Base-by-base conservation (phyloP, 1,140 invertebrate species). In the Pristionchus pacificus region DNA sequence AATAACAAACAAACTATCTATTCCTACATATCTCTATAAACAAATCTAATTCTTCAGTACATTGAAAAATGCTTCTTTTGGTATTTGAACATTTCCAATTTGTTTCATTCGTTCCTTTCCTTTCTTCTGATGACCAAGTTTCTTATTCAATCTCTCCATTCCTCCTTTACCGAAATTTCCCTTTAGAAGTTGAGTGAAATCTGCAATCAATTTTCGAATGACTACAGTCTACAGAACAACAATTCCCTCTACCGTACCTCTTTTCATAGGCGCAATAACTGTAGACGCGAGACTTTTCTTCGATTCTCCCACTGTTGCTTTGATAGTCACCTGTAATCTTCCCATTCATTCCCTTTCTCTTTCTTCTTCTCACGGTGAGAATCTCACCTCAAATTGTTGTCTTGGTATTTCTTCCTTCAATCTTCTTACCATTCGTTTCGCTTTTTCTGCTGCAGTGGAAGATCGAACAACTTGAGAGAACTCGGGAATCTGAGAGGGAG, bases 61-160 rank as follows among this genome's bases (percentile, higher is more conserved):
- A 86, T 93, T 90, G 75, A 97, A 93, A 85, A 97, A 97, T 14
- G 92, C 93, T 81, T 97, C 91, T 85, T 92, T 89, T 2, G 93
- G 93, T 74, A 98, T 86, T 79, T 90, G 88, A 74, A 98, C 91
- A 80, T 93, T 93, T 57, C 93, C 94, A 71, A 95, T 87, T 87
- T 90, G 90, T 81, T 90, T 89, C 90, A 98, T 90, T 85, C 90
- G 89, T 84, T 93, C 92, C 84, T 98, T 97, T 6, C 95, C 94
- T 81, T 95, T 92, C 1, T 90, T 88, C 86, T 98, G 95, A 80
- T 90, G 88, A 74, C 89, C 89, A 14, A 98, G 84, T 27, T 98
- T 86, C 84, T 98, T 98, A 85, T 90, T 92, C 83, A 90, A 89
- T 77, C 95, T 88, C 0, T 91, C 92, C 2, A 93, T 86, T 96